phyloP scores from a whole-genome alignment of 1,140 invertebrate species.

The Neodiprion lecontei region DNA sequence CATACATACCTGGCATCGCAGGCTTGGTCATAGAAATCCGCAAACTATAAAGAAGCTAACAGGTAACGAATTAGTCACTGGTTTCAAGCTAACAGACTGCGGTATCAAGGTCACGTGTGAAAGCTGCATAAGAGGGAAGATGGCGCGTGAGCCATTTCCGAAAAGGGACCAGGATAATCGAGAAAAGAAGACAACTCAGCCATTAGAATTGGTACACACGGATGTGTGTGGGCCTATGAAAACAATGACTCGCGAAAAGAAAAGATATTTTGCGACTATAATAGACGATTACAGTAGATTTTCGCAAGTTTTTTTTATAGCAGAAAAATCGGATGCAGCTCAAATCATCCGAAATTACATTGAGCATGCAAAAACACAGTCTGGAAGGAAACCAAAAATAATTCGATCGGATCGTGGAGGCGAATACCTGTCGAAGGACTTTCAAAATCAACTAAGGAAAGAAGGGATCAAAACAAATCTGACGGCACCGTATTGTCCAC shows the following conservation, averaged over 20 bases:
- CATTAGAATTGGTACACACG: constrained; percentile 21
- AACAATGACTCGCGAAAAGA: constrained; percentile 4
- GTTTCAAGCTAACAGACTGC: constrained; percentile 22
- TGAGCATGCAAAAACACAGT: not conserved
- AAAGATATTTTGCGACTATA: constrained; percentile 23
- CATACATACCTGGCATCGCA: constrained; percentile 35
- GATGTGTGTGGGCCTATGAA: constrained; percentile 28
- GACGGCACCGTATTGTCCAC: constrained; percentile 39
- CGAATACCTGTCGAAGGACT: constrained; percentile 21
- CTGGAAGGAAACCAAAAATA: not conserved
- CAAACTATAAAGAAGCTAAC: constrained; percentile 26
- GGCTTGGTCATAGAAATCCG: constrained; percentile 34
- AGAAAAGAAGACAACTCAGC: not conserved
- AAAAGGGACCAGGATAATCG: not conserved
- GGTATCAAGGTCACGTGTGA: constrained; percentile 1
- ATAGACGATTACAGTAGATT: constrained; percentile 26
- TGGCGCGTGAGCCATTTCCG: constrained; percentile 11
- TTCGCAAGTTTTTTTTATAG: constrained; percentile 15
- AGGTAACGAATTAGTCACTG: constrained; percentile 26
- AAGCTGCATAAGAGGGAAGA: not conserved
- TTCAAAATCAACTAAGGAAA: constrained; percentile 20
- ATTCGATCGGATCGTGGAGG: constrained; percentile 30
- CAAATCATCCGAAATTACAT: constrained; percentile 12
- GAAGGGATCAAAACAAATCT: constrained; percentile 39
- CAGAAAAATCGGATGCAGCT: constrained; percentile 23